Percentiles rank a stretch among this genome's conserved stretches.
Evolutionary conservation across 2,797 vertebrate genomes (phyloP).

Genomic region (Oreortyx pictus): DNA sequence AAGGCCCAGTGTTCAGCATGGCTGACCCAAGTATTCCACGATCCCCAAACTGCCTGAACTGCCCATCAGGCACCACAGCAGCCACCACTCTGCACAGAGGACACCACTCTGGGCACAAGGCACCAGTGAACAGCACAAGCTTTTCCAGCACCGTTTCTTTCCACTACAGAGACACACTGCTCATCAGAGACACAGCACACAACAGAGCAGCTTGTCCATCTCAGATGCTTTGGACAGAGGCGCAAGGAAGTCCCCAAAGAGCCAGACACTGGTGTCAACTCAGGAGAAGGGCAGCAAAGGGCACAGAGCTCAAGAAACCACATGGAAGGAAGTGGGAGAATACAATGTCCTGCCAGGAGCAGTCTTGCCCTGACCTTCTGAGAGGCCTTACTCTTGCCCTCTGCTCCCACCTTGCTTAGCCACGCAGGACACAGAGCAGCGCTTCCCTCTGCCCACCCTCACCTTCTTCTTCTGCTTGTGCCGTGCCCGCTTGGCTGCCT

Average conservation of each 20-base stretch:
- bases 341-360: neutral
- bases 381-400: neutral
- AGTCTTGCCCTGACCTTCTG: neutral
- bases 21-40: neutral
- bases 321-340: fast-evolving
- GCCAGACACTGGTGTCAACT: fast-evolving
- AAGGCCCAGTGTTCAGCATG: fast-evolving
- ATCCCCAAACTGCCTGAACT: neutral
- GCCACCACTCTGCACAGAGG: neutral
- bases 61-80: fast-evolving
- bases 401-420: neutral
- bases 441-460: conserved; percentile 18
- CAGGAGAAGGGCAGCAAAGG: neutral
- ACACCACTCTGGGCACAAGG: fast-evolving
- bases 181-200: fast-evolving
- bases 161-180: fast-evolving
- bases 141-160: fast-evolving
- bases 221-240: neutral
- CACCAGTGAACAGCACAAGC: neutral
- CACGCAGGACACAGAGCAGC: neutral
- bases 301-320: neutral
- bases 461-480: conserved; percentile 99
- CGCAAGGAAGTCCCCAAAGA: fast-evolving
- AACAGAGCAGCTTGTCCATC: fast-evolving
- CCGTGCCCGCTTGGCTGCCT: conserved; percentile 95